Conservation (phyloP, 37 sponge, comb jelly and placozoan genomes). For the Aplysina aerophoba region DNA sequence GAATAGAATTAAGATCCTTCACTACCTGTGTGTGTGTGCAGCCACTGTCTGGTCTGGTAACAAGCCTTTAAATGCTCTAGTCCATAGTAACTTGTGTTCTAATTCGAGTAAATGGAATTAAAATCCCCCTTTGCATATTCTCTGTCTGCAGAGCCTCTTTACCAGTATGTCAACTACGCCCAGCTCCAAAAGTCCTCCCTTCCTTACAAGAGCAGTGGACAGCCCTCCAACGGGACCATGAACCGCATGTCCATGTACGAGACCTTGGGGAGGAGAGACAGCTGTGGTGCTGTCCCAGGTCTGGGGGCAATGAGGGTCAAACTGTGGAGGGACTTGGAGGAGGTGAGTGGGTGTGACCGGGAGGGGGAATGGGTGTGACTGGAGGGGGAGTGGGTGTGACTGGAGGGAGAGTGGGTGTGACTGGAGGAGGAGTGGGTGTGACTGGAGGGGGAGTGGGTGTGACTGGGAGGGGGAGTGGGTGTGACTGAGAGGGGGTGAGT, state of each 20-base stretch:
- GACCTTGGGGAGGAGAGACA: conserved; percentile 19
- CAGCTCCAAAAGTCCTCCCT: conserved; percentile 42
- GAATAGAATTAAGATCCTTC: too few species aligned
- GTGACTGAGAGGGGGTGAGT: too few species aligned
- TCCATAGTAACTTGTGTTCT: neutral
- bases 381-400: too few species aligned
- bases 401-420: too few species aligned
- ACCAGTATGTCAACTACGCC: conserved; percentile 76
- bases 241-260: conserved; percentile 9
- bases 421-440: too few species aligned
- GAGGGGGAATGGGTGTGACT: too few species aligned
- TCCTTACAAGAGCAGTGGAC: conserved; percentile 10
- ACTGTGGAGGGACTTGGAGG: conserved; percentile 16
- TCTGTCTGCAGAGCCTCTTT: conserved; percentile 61
- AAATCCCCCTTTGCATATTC: too few species aligned
- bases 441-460: too few species aligned
- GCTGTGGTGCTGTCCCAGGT: neutral
- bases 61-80: neutral
- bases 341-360: conserved; percentile 1
- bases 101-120: neutral
- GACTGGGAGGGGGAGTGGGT: too few species aligned
- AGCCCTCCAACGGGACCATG: neutral
- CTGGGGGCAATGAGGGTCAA: conserved; percentile 29
- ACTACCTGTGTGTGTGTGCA: too few species aligned
- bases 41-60: too few species aligned